Evolutionary conservation across 2,113 vertebrate genomes (phyloP).

Genomic region (Hystrix brachyura): DNA sequence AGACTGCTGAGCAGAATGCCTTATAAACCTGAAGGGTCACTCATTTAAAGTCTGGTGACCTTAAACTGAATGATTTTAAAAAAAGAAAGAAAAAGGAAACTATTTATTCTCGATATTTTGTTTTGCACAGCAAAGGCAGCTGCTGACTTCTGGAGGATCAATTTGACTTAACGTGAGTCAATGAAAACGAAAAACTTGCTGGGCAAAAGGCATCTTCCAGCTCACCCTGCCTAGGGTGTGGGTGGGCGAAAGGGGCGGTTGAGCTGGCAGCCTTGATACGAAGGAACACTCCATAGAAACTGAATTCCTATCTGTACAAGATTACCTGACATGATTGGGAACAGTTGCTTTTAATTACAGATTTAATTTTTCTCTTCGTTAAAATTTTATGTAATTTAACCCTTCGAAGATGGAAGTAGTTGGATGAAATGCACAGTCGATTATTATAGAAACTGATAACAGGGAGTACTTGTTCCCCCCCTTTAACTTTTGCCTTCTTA

Average conservation of each 20-base stretch:
- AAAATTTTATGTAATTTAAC: conserved; percentile 90
- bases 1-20: conserved; percentile 95
- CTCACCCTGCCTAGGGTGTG: conserved; percentile 78
- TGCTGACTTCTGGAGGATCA: conserved; percentile 94
- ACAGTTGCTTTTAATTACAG: conserved; percentile 91
- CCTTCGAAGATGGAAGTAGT: conserved; percentile 88
- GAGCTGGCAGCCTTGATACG: conserved; percentile 85
- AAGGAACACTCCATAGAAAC: conserved; percentile 87
- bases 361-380: conserved; percentile 87
- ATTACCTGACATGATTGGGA: conserved; percentile 89
- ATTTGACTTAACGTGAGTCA: conserved; percentile 87
- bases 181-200: conserved; percentile 87
- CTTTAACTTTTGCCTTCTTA: conserved; percentile 89
- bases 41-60: conserved; percentile 92
- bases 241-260: conserved; percentile 84
- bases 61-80: conserved; percentile 92
- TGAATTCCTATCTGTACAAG: conserved; percentile 85
- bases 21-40: conserved; percentile 94
- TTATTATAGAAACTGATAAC: conserved; percentile 87
- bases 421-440: conserved; percentile 87
- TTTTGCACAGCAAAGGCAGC: conserved; percentile 99
- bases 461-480: conserved; percentile 84
- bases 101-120: conserved; percentile 99
- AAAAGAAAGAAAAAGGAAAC: conserved; percentile 89
- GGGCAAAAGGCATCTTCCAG: conserved; percentile 89